Evolutionary conservation across 1,140 invertebrate genomes (phyloP).

Genomic region (Trichonephila inaurata): DNA sequence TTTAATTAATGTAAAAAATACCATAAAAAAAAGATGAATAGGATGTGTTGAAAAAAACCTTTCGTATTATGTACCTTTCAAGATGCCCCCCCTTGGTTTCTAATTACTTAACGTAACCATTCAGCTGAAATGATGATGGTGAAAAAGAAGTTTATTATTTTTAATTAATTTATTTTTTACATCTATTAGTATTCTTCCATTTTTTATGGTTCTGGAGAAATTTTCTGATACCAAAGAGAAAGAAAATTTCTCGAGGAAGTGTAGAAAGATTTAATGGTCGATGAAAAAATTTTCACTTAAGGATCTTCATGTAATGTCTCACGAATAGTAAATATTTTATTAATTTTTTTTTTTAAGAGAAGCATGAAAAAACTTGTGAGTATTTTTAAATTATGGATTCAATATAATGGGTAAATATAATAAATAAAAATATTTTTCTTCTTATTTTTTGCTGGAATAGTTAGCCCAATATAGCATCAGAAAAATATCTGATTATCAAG

Average conservation of each 20-base stretch:
- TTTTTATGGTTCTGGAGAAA: neutral
- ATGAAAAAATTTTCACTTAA: neutral
- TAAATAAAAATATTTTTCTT: too few relatives aligned
- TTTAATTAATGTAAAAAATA: conserved; percentile 3
- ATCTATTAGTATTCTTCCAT: neutral
- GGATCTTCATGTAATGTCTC: neutral
- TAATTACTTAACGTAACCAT: conserved; percentile 17
- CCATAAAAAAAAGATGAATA: neutral
- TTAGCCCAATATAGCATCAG: too few relatives aligned
- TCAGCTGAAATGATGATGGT: conserved; percentile 1
- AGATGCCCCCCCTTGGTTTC: conserved; percentile 9
- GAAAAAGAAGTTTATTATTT: neutral
- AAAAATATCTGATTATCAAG: too few relatives aligned
- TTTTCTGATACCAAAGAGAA: neutral
- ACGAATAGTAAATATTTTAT: neutral
- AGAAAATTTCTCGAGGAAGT: neutral
- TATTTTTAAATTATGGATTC: too few relatives aligned
- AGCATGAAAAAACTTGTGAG: too few relatives aligned
- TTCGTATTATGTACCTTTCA: conserved; percentile 31
- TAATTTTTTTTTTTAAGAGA: too few relatives aligned
- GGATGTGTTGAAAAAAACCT: neutral
- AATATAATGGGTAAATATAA: too few relatives aligned
- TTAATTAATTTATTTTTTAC: neutral
- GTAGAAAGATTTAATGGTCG: neutral
- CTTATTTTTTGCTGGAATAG: too few relatives aligned